These are phyloP conservation scores for Pocillopora meandrina DNA, from an alignment of 92 coral and sea anemone genomes.

Conservation along the genomic window DNA sequence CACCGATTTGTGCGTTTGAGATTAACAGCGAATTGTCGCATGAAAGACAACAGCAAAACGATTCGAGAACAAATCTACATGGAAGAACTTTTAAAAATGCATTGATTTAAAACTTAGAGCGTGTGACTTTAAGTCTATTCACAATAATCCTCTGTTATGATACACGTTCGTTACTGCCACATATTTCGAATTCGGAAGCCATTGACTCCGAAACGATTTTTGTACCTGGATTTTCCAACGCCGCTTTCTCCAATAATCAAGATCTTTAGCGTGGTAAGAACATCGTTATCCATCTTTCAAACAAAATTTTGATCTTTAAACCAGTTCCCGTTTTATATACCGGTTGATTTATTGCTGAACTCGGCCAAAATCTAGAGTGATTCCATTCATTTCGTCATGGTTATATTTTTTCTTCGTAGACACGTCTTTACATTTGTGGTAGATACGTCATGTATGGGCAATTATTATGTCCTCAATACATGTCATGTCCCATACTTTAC, in stretches of 20 bases:
- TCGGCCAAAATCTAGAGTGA: conserved; percentile 15
- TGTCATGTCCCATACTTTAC: no score
- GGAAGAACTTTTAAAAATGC: no score
- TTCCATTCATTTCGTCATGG: conserved; percentile 61
- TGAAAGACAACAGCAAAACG: no score
- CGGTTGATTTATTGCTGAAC: conserved; percentile 28
- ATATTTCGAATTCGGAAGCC: background rate
- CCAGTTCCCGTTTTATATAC: background rate
- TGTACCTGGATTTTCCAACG: conserved; percentile 96
- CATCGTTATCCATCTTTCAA: conserved; percentile 86
- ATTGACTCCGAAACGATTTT: no score
- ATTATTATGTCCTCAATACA: no score
- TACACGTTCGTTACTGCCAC: no score
- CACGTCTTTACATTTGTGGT: conserved; percentile 54
- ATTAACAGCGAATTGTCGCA: no score
- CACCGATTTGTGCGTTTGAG: background rate
- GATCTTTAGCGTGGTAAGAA: conserved; percentile 91
- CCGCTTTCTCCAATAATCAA: conserved; percentile 99
- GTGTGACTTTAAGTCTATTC: no score
- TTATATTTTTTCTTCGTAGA: conserved; percentile 29
- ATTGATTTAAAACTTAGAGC: no score
- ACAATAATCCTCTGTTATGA: no score
- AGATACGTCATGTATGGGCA: no score
- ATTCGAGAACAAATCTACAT: no score
- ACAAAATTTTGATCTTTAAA: background rate